phyloP scores from a whole-genome alignment of 2,888 invertebrate genomes.

The Charanyca ferruginea region DNA sequence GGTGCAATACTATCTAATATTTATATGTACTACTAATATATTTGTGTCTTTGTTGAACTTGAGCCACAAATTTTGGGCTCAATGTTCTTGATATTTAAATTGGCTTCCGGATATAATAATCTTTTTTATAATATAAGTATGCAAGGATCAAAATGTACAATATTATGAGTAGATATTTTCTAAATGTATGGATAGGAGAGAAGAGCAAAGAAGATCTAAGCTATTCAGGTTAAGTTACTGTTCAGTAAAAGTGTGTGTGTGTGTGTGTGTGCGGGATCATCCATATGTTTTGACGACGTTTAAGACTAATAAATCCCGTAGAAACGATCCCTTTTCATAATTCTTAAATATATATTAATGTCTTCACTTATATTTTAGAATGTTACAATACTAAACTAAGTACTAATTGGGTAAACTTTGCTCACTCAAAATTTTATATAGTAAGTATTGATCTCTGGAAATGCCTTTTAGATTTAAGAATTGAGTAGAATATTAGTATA shows the following conservation, averaged over 20 bases:
- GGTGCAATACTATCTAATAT: constrained; percentile 64
- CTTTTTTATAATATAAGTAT: constrained; percentile 21
- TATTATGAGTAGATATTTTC: constrained; percentile 17
- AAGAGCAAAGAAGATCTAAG: constrained; percentile 8
- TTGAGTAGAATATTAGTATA: constrained; percentile 72
- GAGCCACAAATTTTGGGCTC: constrained; percentile 17
- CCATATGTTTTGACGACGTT: constrained; percentile 10
- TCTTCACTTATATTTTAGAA: constrained; percentile 33
- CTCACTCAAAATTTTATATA: constrained; percentile 62
- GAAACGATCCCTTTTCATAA: constrained; percentile 24
- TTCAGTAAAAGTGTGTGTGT: too few relatives aligned
- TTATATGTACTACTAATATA: constrained; percentile 45
- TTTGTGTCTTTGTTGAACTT: constrained; percentile 44
- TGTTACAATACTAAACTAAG: constrained; percentile 33
- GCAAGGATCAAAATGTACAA: constrained; percentile 39
- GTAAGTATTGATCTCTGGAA: constrained; percentile 83
- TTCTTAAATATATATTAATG: constrained; percentile 29
- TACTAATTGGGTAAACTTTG: constrained; percentile 55
- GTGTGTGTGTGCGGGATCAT: too few relatives aligned
- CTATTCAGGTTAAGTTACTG: too few relatives aligned
- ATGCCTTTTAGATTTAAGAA: constrained; percentile 82
- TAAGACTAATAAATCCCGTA: constrained; percentile 22
- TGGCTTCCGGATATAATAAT: constrained; percentile 41
- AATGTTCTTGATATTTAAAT: constrained; percentile 23
- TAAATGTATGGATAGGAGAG: constrained; percentile 16